phyloP scores from a whole-genome alignment of 1,140 invertebrate species.

The Drosophila funebris region DNA sequence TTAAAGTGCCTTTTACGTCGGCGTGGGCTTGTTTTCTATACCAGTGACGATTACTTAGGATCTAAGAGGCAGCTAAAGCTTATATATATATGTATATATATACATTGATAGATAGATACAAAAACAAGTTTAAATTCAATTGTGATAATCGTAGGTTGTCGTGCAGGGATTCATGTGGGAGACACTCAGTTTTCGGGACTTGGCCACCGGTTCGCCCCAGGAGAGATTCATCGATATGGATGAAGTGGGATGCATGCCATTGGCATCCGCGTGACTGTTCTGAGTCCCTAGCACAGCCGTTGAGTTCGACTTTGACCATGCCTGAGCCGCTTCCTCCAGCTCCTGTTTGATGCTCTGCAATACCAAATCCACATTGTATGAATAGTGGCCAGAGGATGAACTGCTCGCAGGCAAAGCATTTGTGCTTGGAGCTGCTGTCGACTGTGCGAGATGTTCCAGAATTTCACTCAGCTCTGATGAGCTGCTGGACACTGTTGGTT shows the following conservation, averaged over 20 bases:
- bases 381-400: slow-evolving; percentile 44
- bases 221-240: slow-evolving; percentile 68
- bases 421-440: slow-evolving; percentile 28
- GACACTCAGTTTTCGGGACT: slow-evolving; percentile 56
- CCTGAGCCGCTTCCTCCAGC: slow-evolving; percentile 69
- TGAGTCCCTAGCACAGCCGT: slow-evolving; percentile 24
- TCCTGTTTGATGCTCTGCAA: slow-evolving; percentile 77
- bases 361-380: slow-evolving; percentile 70
- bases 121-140: slow-evolving; percentile 9
- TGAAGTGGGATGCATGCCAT: slow-evolving; percentile 38
- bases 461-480: slow-evolving; percentile 70
- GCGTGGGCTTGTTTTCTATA: slow-evolving; percentile 10
- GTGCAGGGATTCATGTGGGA: slow-evolving; percentile 62
- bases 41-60: slow-evolving; percentile 49
- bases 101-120: neutral
- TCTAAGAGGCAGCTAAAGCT: neutral
- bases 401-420: slow-evolving; percentile 4
- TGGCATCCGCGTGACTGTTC: slow-evolving; percentile 16
- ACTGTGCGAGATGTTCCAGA: slow-evolving; percentile 68
- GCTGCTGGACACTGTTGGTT: neutral
- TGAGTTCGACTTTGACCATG: slow-evolving; percentile 66
- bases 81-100: neutral
- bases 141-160: slow-evolving; percentile 48
- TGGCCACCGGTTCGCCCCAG: slow-evolving; percentile 71
- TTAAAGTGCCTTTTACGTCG: slow-evolving; percentile 59